Percentiles rank a stretch among this genome's conserved stretches.
These are phyloP conservation scores for Hylaeus anthracinus DNA, from an alignment of 1,140 invertebrate genomes.

Conservation along the genomic window DNA sequence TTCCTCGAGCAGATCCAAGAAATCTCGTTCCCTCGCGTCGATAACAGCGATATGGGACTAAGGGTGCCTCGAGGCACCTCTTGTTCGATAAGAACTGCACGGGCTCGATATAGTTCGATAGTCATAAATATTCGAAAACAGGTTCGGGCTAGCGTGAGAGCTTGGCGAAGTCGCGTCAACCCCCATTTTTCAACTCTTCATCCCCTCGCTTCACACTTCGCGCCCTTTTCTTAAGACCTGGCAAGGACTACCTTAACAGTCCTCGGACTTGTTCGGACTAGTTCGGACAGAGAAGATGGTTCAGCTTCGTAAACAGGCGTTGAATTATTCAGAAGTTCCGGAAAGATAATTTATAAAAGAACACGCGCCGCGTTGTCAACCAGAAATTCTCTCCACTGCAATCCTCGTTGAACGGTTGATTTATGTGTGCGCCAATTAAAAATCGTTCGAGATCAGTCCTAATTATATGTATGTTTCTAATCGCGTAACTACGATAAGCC, in stretches of 20 bases:
- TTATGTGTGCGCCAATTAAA: not conserved
- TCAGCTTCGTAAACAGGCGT: slow-evolving; percentile 56
- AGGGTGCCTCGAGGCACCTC: not conserved
- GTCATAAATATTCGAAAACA: slow-evolving; percentile 68
- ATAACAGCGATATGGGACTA: not conserved
- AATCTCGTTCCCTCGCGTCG: slow-evolving; percentile 3
- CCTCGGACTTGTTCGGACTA: slow-evolving; percentile 55
- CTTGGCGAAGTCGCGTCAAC: not conserved
- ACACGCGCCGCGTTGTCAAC: not conserved
- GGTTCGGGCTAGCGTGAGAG: slow-evolving; percentile 3
- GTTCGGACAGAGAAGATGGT: slow-evolving; percentile 45
- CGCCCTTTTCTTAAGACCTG: slow-evolving; percentile 17
- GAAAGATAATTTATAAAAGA: slow-evolving; percentile 62
- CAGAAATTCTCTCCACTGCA: not conserved
- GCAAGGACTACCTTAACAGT: slow-evolving; percentile 16
- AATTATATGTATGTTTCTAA: not conserved
- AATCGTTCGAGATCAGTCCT: not conserved
- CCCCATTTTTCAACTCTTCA: slow-evolving; percentile 57
- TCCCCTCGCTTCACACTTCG: slow-evolving; percentile 9
- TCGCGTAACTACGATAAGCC: not conserved
- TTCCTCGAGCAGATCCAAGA: slow-evolving; percentile 1
- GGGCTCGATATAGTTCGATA: slow-evolving; percentile 29
- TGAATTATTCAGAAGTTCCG: slow-evolving; percentile 65
- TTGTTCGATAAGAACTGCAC: not conserved
- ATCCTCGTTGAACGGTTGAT: no score